Percentiles rank a stretch among this genome's conserved stretches.
Evolutionary conservation across 2,797 vertebrate species (phyloP).

Genomic region (Lithobates pipiens): DNA sequence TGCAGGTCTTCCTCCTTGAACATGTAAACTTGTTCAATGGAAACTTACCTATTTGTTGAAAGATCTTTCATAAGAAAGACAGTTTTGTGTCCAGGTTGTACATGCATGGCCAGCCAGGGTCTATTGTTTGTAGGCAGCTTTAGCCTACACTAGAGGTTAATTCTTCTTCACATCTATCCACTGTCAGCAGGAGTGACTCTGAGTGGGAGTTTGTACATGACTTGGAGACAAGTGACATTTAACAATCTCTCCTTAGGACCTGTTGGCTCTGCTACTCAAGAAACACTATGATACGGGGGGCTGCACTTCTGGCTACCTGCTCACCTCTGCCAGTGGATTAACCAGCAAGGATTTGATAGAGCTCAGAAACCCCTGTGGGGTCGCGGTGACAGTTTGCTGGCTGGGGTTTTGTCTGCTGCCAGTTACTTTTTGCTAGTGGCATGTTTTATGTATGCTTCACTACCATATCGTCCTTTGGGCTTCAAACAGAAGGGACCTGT

Average conservation of each 20-base stretch:
- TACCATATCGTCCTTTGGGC: conserved; percentile 77
- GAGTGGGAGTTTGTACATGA: conserved; percentile 66
- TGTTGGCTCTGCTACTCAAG: conserved; percentile 76
- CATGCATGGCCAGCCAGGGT: no score
- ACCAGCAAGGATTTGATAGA: conserved; percentile 88
- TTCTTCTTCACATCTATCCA: no score
- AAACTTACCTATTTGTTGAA: no score
- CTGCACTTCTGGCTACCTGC: conserved; percentile 78
- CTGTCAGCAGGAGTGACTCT: background rate
- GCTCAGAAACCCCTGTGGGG: conserved; percentile 79
- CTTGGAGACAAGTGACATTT: conserved; percentile 71
- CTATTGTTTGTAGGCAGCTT: no score
- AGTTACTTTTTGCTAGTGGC: conserved; percentile 80
- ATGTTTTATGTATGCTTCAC: conserved; percentile 82
- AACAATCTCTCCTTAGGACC: conserved; percentile 73
- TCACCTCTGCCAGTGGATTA: conserved; percentile 88
- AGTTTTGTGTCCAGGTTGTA: no score
- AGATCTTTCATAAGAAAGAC: no score
- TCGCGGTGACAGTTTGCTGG: conserved; percentile 77
- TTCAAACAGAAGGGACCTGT: conserved; percentile 81
- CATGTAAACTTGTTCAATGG: no score
- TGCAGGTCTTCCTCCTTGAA: no score
- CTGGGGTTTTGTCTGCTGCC: conserved; percentile 77
- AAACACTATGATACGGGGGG: conserved; percentile 63
- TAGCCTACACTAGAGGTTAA: no score